A percentile compares a stretch with the other conserved stretches of the same genome.
Evolutionary conservation across 1,140 invertebrate genomes (phyloP).

Genomic region (Lepidotrigona ventralis): DNA sequence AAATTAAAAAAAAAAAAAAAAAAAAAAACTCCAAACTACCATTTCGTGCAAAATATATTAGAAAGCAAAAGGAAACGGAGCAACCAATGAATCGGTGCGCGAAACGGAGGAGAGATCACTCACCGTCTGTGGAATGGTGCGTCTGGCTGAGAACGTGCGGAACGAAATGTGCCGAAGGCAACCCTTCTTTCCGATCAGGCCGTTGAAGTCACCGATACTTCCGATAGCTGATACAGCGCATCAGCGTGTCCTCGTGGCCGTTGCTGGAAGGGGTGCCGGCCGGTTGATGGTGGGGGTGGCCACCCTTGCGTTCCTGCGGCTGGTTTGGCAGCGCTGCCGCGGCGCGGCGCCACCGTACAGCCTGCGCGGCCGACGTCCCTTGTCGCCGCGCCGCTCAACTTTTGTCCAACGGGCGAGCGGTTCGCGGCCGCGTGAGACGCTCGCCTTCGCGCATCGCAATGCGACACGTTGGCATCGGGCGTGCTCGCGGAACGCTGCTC

Average conservation of each 20-base stretch:
- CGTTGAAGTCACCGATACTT: constrained; percentile 81
- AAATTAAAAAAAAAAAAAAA: too few relatives aligned
- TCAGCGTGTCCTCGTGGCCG: constrained; percentile 67
- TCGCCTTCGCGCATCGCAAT: constrained; percentile 10
- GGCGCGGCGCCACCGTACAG: constrained; percentile 77
- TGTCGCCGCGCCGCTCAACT: constrained; percentile 61
- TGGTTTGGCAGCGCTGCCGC: constrained; percentile 52
- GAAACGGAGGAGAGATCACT: too few relatives aligned
- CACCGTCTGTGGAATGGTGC: too few relatives aligned
- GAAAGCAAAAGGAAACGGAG: background rate
- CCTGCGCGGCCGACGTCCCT: constrained; percentile 63
- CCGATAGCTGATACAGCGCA: constrained; percentile 75
- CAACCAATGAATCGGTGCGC: background rate
- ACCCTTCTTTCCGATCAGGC: constrained; percentile 78
- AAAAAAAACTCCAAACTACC: background rate
- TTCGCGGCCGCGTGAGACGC: background rate
- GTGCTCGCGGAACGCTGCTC: too few relatives aligned
- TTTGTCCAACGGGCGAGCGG: constrained; percentile 63
- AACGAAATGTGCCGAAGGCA: constrained; percentile 14
- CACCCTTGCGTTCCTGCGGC: constrained; percentile 75
- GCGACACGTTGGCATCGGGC: background rate
- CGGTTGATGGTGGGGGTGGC: constrained; percentile 66
- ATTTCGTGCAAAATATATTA: background rate
- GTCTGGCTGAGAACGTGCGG: too few relatives aligned
- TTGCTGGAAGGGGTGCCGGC: constrained; percentile 57